Evolutionary conservation across 2,888 invertebrate genomes (phyloP).

Genomic region (Xestia sexstrigata): DNA sequence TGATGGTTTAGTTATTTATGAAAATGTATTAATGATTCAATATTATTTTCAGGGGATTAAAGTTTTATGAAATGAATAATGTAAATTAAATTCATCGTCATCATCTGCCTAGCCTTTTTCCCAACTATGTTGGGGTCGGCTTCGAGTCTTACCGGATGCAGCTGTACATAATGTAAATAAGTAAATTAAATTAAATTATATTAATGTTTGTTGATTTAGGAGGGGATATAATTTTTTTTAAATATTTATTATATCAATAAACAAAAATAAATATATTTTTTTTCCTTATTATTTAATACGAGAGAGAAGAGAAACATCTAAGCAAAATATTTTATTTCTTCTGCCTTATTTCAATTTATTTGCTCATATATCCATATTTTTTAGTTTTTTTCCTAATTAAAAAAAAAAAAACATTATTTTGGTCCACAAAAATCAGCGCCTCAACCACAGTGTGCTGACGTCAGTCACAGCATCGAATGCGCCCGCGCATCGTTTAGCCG

Average conservation of each 20-base stretch:
- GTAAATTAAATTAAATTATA: no score
- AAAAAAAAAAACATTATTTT: slow-evolving; percentile 3
- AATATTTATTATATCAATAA: no score
- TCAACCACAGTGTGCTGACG: slow-evolving; percentile 74
- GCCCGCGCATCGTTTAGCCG: slow-evolving; percentile 88
- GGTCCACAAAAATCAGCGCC: background rate
- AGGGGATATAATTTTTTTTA: no score
- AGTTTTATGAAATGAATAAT: background rate
- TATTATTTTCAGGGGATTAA: slow-evolving; percentile 11
- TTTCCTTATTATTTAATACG: background rate
- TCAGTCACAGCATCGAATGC: slow-evolving; percentile 80
- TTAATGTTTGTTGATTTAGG: background rate
- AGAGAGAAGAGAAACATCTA: background rate
- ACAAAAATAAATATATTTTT: background rate
- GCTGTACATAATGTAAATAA: no score
- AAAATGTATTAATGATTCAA: slow-evolving; percentile 12
- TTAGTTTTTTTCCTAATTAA: background rate
- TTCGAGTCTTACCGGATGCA: no score
- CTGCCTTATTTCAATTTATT: background rate
- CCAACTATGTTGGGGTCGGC: no score
- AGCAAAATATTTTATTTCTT: background rate
- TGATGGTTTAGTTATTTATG: slow-evolving; percentile 28
- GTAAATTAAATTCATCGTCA: no score
- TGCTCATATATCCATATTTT: background rate
- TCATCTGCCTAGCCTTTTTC: no score